A percentile compares a stretch with the other conserved stretches of the same genome.
Evolutionary conservation across 2,888 invertebrate species (phyloP).

Genomic region (Pycnomerus fuliginosus): DNA sequence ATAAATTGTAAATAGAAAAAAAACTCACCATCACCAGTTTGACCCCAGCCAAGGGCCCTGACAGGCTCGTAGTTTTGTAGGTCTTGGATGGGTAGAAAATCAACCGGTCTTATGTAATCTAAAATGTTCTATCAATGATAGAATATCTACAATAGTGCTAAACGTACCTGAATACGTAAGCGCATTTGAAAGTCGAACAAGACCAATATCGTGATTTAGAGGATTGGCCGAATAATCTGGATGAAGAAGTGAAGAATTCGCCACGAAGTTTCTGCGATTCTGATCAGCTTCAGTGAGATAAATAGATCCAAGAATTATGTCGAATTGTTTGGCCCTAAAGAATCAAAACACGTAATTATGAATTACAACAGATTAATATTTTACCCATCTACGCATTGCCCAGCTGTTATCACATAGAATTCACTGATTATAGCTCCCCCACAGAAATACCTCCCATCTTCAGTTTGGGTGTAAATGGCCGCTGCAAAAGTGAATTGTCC

Average conservation of each 20-base stretch:
- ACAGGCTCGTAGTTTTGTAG: constrained; percentile 3
- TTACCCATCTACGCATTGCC: constrained; percentile 9
- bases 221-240: constrained; percentile 6
- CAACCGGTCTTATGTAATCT: constrained; percentile 7
- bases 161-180: constrained; percentile 3
- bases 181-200: constrained; percentile 1
- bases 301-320: background rate
- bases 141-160: too few relatives aligned
- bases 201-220: constrained; percentile 5
- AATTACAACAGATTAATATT: background rate
- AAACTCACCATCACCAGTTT: constrained; percentile 9
- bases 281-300: background rate
- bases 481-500: constrained; percentile 15
- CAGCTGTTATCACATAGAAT: constrained; percentile 5
- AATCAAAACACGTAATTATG: constrained; percentile 1
- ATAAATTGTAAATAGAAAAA: background rate
- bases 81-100: constrained; percentile 3
- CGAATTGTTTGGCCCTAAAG: constrained; percentile 6
- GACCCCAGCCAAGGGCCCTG: constrained; percentile 10
- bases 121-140: background rate
- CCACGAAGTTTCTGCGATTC: background rate
- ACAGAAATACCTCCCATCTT: constrained; percentile 7
- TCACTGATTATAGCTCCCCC: constrained; percentile 7
- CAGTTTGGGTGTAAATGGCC: constrained; percentile 5
- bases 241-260: constrained; percentile 3